phyloP scores from a whole-genome alignment of 2,797 vertebrate species.

The Acanthornis magna region DNA sequence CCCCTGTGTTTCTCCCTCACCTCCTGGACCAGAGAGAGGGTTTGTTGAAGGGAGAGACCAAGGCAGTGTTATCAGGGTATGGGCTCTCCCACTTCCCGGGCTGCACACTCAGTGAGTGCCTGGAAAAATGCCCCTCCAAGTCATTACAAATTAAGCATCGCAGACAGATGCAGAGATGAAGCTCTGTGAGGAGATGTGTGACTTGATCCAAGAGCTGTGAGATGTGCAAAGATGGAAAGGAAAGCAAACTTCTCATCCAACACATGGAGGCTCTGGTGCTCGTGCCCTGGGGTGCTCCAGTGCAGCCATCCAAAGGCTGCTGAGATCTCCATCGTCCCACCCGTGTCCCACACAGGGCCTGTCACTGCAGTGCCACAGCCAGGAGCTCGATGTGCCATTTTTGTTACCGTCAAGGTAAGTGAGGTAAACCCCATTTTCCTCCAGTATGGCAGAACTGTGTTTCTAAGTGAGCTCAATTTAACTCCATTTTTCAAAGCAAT shows the following conservation, averaged over 20 bases:
- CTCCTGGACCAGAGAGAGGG: slow-evolving; percentile 24
- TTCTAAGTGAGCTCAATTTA: background rate
- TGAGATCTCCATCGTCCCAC: background rate
- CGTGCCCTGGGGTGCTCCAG: background rate
- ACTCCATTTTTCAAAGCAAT: background rate
- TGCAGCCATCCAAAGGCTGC: background rate
- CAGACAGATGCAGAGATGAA: background rate
- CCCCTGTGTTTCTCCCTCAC: background rate
- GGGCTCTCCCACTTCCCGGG: background rate
- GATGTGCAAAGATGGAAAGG: background rate
- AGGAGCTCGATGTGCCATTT: background rate
- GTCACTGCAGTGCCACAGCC: fast-evolving
- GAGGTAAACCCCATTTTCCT: background rate
- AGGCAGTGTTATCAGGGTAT: background rate
- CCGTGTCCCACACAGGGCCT: fast-evolving
- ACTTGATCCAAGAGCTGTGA: background rate
- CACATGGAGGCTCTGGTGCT: background rate
- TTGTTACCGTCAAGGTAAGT: background rate
- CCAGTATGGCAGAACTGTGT: background rate
- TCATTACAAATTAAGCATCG: background rate
- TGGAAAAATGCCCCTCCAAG: slow-evolving; percentile 1
- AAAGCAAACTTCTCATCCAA: background rate
- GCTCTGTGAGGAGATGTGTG: background rate
- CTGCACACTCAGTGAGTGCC: background rate
- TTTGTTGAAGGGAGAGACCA: background rate